phyloP scores from a whole-genome alignment of 2,113 vertebrate species.

The Gambusia affinis region DNA sequence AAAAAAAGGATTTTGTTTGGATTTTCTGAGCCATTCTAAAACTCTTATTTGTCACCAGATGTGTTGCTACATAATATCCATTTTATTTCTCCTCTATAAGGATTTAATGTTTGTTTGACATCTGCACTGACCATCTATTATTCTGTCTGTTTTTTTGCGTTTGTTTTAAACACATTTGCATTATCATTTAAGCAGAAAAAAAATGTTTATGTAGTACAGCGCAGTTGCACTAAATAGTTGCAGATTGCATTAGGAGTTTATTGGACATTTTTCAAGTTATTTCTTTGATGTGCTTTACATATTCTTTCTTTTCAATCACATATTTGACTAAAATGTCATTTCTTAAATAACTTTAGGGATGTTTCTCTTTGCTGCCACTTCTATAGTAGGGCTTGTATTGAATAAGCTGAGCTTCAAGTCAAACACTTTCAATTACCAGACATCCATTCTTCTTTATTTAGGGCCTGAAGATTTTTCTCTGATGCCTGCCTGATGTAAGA shows the following conservation, averaged over 20 bases:
- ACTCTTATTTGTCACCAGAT: neutral
- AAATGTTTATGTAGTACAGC: neutral
- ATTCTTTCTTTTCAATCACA: neutral
- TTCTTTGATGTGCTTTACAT: neutral
- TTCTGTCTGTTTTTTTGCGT: neutral
- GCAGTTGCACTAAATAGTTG: neutral
- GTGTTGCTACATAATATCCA: conserved; percentile 4
- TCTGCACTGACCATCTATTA: conserved; percentile 10
- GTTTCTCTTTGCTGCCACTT: neutral
- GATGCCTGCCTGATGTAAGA: neutral
- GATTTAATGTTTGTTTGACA: neutral
- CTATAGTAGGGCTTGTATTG: neutral
- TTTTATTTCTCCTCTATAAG: neutral
- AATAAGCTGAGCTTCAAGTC: neutral
- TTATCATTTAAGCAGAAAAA: neutral
- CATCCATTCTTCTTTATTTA: neutral
- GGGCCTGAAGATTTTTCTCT: neutral
- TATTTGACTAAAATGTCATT: neutral
- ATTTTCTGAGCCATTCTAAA: neutral
- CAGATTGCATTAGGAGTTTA: neutral
- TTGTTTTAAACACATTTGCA: neutral
- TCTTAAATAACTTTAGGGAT: neutral
- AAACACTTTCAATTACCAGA: neutral
- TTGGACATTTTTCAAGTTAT: neutral
- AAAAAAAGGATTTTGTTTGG: neutral